phyloP scores from a whole-genome alignment of 23 tunicate genomes.

The Trididemnum clinides region DNA sequence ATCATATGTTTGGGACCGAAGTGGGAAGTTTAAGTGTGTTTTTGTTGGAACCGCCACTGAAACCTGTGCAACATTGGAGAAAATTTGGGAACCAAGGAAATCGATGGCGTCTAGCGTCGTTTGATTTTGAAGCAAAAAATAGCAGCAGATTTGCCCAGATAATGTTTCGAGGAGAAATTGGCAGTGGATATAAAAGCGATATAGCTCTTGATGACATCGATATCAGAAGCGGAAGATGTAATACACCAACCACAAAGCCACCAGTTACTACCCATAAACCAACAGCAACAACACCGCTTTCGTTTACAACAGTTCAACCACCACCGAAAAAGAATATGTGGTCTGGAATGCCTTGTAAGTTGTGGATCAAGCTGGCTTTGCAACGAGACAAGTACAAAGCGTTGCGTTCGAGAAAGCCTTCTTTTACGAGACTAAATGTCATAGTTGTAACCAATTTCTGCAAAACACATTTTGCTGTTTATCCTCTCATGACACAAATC shows the following conservation, averaged over 20 bases:
- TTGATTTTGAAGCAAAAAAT: not conserved
- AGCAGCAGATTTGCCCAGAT: conserved; percentile 45
- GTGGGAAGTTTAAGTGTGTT: conserved; percentile 61
- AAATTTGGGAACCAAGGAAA: conserved; percentile 67
- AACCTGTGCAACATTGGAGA: conserved; percentile 14
- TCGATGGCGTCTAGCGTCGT: conserved; percentile 40
- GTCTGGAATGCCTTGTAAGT: conserved; percentile 75
- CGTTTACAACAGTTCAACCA: conserved; percentile 43
- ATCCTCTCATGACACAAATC: too few species aligned
- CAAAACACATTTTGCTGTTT: too few species aligned
- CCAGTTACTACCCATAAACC: conserved; percentile 14
- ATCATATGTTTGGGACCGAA: conserved; percentile 84
- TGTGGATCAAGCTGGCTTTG: too few species aligned
- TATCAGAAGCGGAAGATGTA: conserved; percentile 53
- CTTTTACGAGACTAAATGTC: too few species aligned
- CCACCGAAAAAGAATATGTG: not conserved
- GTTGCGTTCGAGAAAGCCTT: too few species aligned
- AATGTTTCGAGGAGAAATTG: conserved; percentile 67
- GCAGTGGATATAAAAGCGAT: conserved; percentile 77
- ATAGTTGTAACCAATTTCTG: too few species aligned
- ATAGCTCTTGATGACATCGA: conserved; percentile 77
- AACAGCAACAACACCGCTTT: conserved; percentile 45
- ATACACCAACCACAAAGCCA: not conserved
- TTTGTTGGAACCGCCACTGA: not conserved
- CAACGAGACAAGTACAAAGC: too few species aligned